Conservation (phyloP, 2,888 invertebrate genomes). For the Schizaphis graminum region DNA sequence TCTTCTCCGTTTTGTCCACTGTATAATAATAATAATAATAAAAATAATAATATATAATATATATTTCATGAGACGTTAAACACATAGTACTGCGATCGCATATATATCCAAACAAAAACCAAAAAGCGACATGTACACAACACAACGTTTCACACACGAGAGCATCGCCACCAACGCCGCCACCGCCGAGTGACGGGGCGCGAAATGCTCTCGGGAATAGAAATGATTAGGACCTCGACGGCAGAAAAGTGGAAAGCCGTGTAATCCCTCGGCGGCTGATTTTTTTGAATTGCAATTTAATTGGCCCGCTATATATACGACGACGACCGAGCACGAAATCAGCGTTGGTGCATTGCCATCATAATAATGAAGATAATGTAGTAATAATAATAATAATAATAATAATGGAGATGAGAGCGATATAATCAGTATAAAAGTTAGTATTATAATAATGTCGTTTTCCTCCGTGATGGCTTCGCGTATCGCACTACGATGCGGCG, state of each 20-base stretch:
- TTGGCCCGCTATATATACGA: slow-evolving; percentile 24
- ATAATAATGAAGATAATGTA: slow-evolving; percentile 6
- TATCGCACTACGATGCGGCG: neutral
- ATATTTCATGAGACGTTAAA: neutral
- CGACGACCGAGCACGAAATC: neutral
- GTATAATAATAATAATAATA: neutral
- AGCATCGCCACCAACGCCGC: neutral
- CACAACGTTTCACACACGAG: slow-evolving; percentile 48
- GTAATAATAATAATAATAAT: neutral
- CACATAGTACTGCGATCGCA: neutral
- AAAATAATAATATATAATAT: neutral
- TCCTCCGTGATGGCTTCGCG: neutral
- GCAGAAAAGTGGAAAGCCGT: slow-evolving; percentile 63
- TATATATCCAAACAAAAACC: slow-evolving; percentile 1
- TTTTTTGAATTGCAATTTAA: slow-evolving; percentile 60
- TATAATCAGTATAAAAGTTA: slow-evolving; percentile 25
- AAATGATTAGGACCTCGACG: slow-evolving; percentile 43
- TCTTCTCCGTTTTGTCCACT: slow-evolving; percentile 21
- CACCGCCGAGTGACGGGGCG: slow-evolving; percentile 44
- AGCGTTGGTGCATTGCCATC: neutral
- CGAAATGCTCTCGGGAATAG: slow-evolving; percentile 47
- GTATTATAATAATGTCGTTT: neutral
- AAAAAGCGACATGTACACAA: slow-evolving; percentile 48
- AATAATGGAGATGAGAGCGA: neutral
- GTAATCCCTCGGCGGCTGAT: slow-evolving; percentile 60